Evolutionary conservation across 2,113 vertebrate genomes (phyloP).

Genomic region (Crotalus helleri): DNA sequence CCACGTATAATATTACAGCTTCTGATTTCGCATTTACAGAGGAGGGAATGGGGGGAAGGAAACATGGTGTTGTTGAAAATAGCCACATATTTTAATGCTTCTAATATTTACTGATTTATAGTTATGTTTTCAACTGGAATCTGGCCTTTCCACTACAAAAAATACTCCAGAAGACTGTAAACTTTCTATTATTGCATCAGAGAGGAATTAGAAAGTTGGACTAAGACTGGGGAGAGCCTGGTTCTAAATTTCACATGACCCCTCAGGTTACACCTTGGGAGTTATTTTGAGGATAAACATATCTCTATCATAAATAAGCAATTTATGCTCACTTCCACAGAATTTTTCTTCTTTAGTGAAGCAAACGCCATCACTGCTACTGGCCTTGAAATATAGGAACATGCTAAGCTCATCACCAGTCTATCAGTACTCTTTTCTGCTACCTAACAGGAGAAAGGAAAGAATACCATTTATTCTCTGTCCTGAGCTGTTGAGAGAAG

Average conservation of each 20-base stretch:
- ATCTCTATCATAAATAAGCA: background rate
- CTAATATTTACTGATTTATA: background rate
- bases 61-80: background rate
- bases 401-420: background rate
- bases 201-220: background rate
- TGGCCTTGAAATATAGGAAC: background rate
- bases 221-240: background rate
- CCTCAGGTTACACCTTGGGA: background rate
- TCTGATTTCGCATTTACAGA: background rate
- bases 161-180: background rate
- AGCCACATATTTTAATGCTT: background rate
- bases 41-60: rapidly evolving
- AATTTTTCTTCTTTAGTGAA: background rate
- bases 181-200: background rate
- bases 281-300: background rate
- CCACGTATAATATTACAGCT: background rate
- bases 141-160: background rate
- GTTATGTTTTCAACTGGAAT: background rate
- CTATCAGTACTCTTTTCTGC: background rate
- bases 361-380: background rate
- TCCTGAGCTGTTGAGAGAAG: background rate
- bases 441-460: background rate
- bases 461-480: background rate
- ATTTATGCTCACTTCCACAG: background rate
- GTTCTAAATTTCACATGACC: background rate